Percentiles rank a stretch among this genome's conserved stretches.
phyloP scores from a whole-genome alignment of 2,113 vertebrate genomes.

The Odocoileus virginianus region DNA sequence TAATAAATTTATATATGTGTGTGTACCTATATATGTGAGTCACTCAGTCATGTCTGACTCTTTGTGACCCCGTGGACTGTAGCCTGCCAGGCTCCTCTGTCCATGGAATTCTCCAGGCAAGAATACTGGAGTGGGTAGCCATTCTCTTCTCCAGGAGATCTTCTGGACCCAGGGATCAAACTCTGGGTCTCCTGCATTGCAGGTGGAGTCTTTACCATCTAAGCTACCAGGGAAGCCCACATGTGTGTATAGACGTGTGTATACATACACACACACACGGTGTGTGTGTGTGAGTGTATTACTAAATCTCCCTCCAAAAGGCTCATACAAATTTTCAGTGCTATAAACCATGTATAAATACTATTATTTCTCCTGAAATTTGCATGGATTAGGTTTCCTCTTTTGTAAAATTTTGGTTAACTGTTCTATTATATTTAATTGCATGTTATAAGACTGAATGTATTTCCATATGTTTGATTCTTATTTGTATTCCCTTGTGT shows the following conservation, averaged over 20 bases:
- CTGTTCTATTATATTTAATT: not conserved
- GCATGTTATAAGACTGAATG: not conserved
- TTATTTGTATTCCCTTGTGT: not conserved
- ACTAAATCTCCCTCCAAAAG: not conserved
- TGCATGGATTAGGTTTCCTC: not conserved
- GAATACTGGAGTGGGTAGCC: not conserved
- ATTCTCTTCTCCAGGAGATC: not conserved
- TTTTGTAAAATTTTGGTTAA: not conserved
- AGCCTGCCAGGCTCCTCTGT: not conserved
- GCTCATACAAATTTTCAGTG: not conserved
- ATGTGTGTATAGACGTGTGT: not conserved
- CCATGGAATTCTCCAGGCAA: not conserved
- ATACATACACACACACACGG: accelerated
- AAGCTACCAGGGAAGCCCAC: not conserved
- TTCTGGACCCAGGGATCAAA: not conserved
- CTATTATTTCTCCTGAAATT: not conserved
- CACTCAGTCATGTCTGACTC: not conserved
- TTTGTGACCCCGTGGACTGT: not conserved
- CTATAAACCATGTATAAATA: not conserved
- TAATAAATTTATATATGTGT: not conserved
- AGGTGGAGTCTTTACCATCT: not conserved
- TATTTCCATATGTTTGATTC: not conserved
- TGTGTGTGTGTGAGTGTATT: not conserved
- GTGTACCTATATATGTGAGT: not conserved
- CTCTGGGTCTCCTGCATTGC: not conserved